phyloP scores from a whole-genome alignment of 2,888 invertebrate genomes.

The Aplocera efformata region DNA sequence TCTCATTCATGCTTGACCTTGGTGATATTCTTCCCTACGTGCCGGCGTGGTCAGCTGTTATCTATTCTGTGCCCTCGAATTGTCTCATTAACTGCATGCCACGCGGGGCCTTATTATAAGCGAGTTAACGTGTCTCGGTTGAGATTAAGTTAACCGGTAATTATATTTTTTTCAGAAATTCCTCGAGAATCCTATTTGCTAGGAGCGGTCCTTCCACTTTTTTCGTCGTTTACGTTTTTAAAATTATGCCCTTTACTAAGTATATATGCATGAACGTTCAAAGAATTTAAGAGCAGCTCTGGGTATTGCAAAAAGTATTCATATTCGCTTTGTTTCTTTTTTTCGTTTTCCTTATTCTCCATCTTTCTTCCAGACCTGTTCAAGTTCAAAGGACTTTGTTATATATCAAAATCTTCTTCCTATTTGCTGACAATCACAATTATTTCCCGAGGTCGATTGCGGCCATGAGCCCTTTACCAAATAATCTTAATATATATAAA shows the following conservation, averaged over 20 bases:
- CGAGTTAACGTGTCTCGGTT: constrained; percentile 23
- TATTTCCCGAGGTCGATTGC: too few species aligned
- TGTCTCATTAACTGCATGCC: constrained; percentile 26
- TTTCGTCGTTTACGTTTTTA: constrained; percentile 12
- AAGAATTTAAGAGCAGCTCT: constrained; percentile 1
- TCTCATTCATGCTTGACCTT: too few species aligned
- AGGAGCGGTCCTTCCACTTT: constrained; percentile 17
- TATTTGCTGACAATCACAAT: too few species aligned
- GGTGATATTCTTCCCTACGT: too few species aligned
- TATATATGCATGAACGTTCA: constrained; percentile 2
- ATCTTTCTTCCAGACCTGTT: too few species aligned
- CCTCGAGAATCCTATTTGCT: constrained; percentile 16
- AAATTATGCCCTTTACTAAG: constrained; percentile 13
- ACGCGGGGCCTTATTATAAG: constrained; percentile 12
- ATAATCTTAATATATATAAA: too few species aligned
- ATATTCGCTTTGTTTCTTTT: neutral
- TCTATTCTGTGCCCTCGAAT: constrained; percentile 14
- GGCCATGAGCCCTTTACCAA: too few species aligned
- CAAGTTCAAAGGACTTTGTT: too few species aligned
- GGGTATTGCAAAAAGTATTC: neutral
- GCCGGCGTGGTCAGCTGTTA: too few species aligned
- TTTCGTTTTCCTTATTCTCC: too few species aligned
- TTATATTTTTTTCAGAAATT: constrained; percentile 29
- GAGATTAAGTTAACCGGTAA: constrained; percentile 25
- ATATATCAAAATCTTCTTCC: too few species aligned